Evolutionary conservation across 2,797 vertebrate species (phyloP), one percentile per base, ranked within the genome.

Genomic region (Streptopelia turtur): DNA sequence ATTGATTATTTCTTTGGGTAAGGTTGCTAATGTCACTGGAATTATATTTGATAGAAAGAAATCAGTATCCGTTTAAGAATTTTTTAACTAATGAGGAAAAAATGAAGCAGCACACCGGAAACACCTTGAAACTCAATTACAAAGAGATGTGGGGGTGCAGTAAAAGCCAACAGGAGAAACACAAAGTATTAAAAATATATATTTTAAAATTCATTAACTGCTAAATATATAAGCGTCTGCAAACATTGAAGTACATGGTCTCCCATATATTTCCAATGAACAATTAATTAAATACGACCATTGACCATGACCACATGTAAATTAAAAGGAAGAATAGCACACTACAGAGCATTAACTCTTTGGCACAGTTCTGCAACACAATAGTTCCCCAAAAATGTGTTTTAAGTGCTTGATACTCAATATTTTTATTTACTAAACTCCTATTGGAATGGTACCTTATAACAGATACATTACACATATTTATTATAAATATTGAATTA

Each of bases 381-480:
- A 28, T 1, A 33, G 6, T 31, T 2, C 5, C 11, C 6, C 1
- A 1, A 63, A 93, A 83, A 35, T 2, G 47, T 3, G 3, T 45
- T 86, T 49, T 33, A 35, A 77, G 64, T 76, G 27, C 11, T 75
- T 68, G 25, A 64, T 41, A 60, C 3, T 43, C n/a, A 8, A 25
- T 53, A 23, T 56, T 55, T 79, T 59, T 78, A 24, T 65, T 64
- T 71, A 28, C 33, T 83, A 41, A 83, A 27, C 18, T 76, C 53
- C 47, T 50, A 11, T 50, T 70, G 60, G 39, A 63, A 80, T 39
- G 27, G 57, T 24, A 57, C 31, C 7, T 39, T 64, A 17, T 50
- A 81, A 93, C 22, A 43, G n/a, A 35, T 43, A 23, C 3, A 4
- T 39, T 41, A 65, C 16, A 16, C 22, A 8, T 12, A 71, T 69